Percentiles rank a stretch among this genome's conserved stretches.
phyloP scores from a whole-genome alignment of 2,113 vertebrate species.

The Carlito syrichta region DNA sequence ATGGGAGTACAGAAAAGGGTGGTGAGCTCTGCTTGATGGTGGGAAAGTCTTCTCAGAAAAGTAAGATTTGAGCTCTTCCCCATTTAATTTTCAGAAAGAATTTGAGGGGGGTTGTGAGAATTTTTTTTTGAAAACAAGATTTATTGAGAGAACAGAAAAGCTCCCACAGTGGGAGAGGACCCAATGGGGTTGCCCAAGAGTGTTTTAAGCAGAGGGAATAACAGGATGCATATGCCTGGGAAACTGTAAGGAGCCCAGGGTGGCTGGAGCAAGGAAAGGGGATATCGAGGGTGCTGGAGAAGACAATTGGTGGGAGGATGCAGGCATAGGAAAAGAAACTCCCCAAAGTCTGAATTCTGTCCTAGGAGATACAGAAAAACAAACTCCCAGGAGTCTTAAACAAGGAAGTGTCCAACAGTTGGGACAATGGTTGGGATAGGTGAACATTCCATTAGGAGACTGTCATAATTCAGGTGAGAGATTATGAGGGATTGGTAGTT shows the following conservation, averaged over 20 bases:
- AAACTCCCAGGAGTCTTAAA: background rate
- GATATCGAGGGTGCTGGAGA: rapidly evolving
- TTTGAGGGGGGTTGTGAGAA: background rate
- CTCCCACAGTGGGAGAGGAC: too few relatives aligned
- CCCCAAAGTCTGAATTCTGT: background rate
- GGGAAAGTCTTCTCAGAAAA: background rate
- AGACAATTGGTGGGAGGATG: too few relatives aligned
- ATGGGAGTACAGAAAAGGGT: background rate
- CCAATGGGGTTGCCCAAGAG: too few relatives aligned
- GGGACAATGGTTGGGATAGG: background rate
- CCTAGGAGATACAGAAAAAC: background rate
- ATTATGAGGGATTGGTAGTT: too few relatives aligned
- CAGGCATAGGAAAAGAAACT: background rate
- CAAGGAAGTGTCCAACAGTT: background rate
- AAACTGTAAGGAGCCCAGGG: background rate
- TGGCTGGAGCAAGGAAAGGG: background rate
- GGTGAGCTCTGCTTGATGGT: background rate
- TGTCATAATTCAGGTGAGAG: background rate
- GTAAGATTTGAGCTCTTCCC: background rate
- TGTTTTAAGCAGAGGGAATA: background rate
- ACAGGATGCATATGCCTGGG: background rate
- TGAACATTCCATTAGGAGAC: background rate
- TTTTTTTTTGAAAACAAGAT: too few relatives aligned
- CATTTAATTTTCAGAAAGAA: conserved; percentile 1
- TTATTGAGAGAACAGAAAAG: too few relatives aligned